phyloP scores from a whole-genome alignment of 2,797 vertebrate genomes.

The Phalanger gymnotis region DNA sequence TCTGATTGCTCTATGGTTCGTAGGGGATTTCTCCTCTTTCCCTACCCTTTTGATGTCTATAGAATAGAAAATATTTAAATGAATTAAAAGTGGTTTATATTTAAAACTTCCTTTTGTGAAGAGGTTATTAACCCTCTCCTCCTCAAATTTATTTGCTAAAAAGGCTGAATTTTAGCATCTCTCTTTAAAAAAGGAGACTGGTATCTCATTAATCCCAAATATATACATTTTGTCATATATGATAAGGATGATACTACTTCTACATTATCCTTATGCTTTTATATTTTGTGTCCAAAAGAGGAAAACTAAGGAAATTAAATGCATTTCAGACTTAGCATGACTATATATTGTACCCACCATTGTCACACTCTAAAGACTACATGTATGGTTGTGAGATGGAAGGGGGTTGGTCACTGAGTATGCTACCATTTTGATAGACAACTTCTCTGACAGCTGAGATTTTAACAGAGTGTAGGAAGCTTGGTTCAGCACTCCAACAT shows the following conservation, averaged over 20 bases:
- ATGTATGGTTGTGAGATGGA: neutral
- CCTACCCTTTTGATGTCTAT: neutral
- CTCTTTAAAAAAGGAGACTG: neutral
- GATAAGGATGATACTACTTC: neutral
- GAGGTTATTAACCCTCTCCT: neutral
- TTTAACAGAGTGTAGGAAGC: neutral
- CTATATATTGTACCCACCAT: neutral
- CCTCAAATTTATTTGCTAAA: neutral
- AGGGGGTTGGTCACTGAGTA: neutral
- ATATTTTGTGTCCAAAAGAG: neutral
- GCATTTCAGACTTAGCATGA: neutral
- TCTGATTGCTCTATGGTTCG: neutral
- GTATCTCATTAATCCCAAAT: neutral
- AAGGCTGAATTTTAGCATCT: neutral
- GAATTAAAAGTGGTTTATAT: neutral
- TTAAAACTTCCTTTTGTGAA: neutral
- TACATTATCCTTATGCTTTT: neutral
- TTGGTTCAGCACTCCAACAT: neutral
- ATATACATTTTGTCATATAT: neutral
- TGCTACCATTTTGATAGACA: neutral
- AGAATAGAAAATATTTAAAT: neutral
- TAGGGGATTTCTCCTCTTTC: neutral
- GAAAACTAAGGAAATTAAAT: neutral
- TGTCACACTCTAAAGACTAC: neutral
- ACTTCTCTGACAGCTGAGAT: accelerated